Evolutionary conservation across 2,797 vertebrate genomes (phyloP), one percentile per base, ranked within the genome.

Genomic region (Simalia tracyae): DNA sequence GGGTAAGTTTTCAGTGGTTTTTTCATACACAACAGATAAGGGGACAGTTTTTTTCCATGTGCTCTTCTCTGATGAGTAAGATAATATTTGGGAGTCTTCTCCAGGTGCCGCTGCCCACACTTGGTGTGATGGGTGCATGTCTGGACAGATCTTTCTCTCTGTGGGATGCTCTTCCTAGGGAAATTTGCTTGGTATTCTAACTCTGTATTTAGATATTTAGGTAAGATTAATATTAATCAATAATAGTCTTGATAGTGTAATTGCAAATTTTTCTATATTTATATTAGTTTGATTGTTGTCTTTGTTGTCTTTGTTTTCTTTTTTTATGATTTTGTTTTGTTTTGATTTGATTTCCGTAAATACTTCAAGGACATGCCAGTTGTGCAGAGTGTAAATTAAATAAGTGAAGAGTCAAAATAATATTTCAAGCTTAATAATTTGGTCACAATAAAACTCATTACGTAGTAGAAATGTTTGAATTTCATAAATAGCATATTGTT

Each of bases 381-480:
- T 3, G 9, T 81, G 42, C 17, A 81, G 72, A 81, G 36, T 81
- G 19, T 81, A 81, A 81, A 81, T 81, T 81, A 81, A 81, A 46
- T 81, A 50, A 63, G 84, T 61, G 90, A 86, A 92, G 95, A 93
- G 92, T 94, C 92, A 87, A 93, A 93, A 76, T 84, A 94, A 90
- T 42, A 56, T 56, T 90, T 91, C 87, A 90, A n/a, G 61, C 91
- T 93, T 94, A 68, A 92, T 95, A 94, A 88, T 86, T 63, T 26
- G 57, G 1, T 92, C 90, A 90, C 95, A 94, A 91, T 91, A 93
- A 95, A 94, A 91, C 91, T 94, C 56, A 93, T 94, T 94, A 91
- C 92, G 87, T 92, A 92, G 89, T 5, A 90, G 87, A 94, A 96
- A 84, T 93, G 88, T 93, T 89, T 86, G 72, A 86, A 24, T 72